Conservation (phyloP, 1,140 invertebrate genomes). For the Sweltsa coloradensis region DNA sequence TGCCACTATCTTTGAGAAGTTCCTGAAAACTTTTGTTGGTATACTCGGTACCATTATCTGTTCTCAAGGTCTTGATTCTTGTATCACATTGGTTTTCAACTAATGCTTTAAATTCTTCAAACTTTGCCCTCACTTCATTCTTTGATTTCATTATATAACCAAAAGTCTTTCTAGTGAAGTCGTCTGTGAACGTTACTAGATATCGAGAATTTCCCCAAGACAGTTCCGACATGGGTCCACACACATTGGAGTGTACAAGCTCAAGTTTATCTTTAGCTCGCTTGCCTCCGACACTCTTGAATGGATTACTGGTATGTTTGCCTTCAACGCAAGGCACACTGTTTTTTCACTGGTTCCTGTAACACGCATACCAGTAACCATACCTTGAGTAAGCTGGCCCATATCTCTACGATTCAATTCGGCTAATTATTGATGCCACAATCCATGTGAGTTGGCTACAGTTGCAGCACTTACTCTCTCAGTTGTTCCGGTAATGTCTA, state of each 20-base stretch:
- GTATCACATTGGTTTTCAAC: conserved; percentile 21
- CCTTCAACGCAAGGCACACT: too few species aligned
- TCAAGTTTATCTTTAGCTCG: conserved; percentile 28
- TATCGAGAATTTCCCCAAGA: conserved; percentile 23
- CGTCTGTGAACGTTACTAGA: conserved; percentile 29
- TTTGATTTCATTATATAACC: conserved; percentile 30
- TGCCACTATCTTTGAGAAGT: conserved; percentile 17
- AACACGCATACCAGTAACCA: too few species aligned
- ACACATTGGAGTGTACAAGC: conserved; percentile 31
- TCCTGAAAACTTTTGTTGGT: conserved; percentile 3
- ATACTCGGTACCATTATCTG: conserved; percentile 26
- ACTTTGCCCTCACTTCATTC: conserved; percentile 25
- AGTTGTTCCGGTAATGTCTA: too few species aligned
- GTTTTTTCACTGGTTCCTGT: too few species aligned
- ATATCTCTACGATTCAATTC: too few species aligned
- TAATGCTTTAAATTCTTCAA: conserved; percentile 20
- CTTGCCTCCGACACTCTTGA: too few species aligned
- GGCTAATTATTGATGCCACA: too few species aligned
- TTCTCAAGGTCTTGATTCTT: conserved; percentile 22
- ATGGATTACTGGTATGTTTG: too few species aligned
- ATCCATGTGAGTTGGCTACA: too few species aligned
- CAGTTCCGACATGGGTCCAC: conserved; percentile 26
- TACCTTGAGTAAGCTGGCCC: too few species aligned
- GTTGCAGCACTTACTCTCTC: too few species aligned
- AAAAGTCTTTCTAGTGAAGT: conserved; percentile 22